Conservation (phyloP, 2,888 invertebrate genomes). For the Spilosoma lubricipeda region DNA sequence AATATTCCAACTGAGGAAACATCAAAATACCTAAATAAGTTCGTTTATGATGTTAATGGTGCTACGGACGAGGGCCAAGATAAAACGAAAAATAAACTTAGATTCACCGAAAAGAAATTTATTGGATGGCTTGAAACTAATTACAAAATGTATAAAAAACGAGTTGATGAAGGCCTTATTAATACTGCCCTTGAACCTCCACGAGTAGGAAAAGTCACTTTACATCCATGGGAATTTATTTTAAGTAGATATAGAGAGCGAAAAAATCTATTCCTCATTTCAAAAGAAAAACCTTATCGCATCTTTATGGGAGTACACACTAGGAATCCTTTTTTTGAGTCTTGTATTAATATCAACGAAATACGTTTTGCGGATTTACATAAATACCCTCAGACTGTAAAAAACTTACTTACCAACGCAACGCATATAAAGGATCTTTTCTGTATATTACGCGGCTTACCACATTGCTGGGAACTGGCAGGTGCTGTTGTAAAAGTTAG, state of each 20-base stretch:
- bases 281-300: constrained; percentile 66
- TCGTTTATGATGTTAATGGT: constrained; percentile 11
- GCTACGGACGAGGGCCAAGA: background rate
- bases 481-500: constrained; percentile 72
- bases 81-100: constrained; percentile 28
- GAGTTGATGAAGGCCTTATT: constrained; percentile 55
- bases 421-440: constrained; percentile 70
- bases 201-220: constrained; percentile 62
- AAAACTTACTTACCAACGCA: constrained; percentile 71
- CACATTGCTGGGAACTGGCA: constrained; percentile 77
- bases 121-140: constrained; percentile 72
- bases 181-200: constrained; percentile 68
- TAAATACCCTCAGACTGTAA: constrained; percentile 74
- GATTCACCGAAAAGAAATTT: constrained; percentile 58
- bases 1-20: background rate
- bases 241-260: constrained; percentile 70
- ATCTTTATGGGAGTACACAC: constrained; percentile 74
- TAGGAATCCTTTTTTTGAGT: constrained; percentile 61
- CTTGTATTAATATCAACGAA: constrained; percentile 73
- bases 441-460: constrained; percentile 76
- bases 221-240: constrained; percentile 76
- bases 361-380: constrained; percentile 69
- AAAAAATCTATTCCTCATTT: constrained; percentile 74
- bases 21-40: constrained; percentile 10
- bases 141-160: constrained; percentile 72